phyloP scores from a whole-genome alignment of 2,113 vertebrate genomes.

The Scomber colias region DNA sequence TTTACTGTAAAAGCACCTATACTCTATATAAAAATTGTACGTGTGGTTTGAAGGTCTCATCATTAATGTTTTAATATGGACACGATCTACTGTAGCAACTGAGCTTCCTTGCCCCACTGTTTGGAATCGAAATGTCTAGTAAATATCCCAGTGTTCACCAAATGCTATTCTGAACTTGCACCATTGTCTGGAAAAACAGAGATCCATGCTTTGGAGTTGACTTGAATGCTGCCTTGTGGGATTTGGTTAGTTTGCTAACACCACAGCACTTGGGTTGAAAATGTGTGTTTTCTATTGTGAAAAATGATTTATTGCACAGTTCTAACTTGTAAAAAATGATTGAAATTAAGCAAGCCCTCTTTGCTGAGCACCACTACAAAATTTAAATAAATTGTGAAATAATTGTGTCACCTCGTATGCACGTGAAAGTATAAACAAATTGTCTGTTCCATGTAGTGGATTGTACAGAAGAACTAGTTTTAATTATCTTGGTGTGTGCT shows the following conservation, averaged over 20 bases:
- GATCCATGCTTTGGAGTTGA: not conserved
- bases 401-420: not conserved
- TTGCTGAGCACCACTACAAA: not conserved
- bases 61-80: not conserved
- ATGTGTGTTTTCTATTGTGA: no score
- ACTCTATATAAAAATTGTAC: not conserved
- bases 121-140: not conserved
- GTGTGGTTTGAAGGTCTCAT: not conserved
- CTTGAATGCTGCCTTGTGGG: not conserved
- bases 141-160: no score
- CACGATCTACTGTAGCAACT: not conserved
- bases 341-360: not conserved
- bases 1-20: constrained; percentile 39
- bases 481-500: constrained; percentile 6
- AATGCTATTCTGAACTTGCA: no score
- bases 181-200: not conserved
- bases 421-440: constrained; percentile 1
- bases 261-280: not conserved
- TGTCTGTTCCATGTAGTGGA: constrained; percentile 1
- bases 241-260: not conserved
- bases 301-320: no score
- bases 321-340: not conserved
- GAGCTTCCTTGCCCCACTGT: not conserved
- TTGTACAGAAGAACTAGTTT: constrained; percentile 23
- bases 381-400: constrained; percentile 3